A percentile compares a stretch with the other conserved stretches of the same genome.
These are phyloP conservation scores for Xylophagus ater DNA, from an alignment of 2,888 invertebrate genomes.

Conservation along the genomic window DNA sequence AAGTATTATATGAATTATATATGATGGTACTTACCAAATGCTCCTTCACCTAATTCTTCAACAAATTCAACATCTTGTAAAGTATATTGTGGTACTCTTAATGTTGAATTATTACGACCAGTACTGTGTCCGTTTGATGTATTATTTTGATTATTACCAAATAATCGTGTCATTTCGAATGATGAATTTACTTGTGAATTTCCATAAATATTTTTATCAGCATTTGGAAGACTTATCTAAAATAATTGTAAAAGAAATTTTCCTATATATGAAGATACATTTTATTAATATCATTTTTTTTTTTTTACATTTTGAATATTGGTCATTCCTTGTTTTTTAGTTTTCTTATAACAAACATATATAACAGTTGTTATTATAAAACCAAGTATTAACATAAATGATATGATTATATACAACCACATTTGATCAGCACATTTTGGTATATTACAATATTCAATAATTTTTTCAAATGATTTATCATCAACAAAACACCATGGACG, in stretches of 20 bases:
- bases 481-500: constrained; percentile 87
- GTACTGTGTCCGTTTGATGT: constrained; percentile 40
- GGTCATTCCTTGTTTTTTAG: constrained; percentile 45
- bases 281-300: too few relatives aligned
- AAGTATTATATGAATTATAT: constrained; percentile 22
- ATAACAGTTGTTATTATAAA: constrained; percentile 45
- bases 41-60: constrained; percentile 90
- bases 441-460: constrained; percentile 67
- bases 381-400: constrained; percentile 44
- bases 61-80: constrained; percentile 74
- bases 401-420: constrained; percentile 67
- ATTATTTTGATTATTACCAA: constrained; percentile 41
- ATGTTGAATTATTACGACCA: constrained; percentile 21
- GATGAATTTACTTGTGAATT: constrained; percentile 64
- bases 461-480: constrained; percentile 55
- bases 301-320: constrained; percentile 51
- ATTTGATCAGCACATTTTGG: constrained; percentile 78
- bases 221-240: constrained; percentile 55
- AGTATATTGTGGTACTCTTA: constrained; percentile 74
- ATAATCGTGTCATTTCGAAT: constrained; percentile 73
- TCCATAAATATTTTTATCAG: constrained; percentile 72
- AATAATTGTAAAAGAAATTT: too few relatives aligned
- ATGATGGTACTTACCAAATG: constrained; percentile 55
- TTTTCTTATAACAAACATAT: constrained; percentile 53
- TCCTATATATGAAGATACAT: too few relatives aligned